phyloP scores from a whole-genome alignment of 2,888 invertebrate genomes.

The Linyphia triangularis region DNA sequence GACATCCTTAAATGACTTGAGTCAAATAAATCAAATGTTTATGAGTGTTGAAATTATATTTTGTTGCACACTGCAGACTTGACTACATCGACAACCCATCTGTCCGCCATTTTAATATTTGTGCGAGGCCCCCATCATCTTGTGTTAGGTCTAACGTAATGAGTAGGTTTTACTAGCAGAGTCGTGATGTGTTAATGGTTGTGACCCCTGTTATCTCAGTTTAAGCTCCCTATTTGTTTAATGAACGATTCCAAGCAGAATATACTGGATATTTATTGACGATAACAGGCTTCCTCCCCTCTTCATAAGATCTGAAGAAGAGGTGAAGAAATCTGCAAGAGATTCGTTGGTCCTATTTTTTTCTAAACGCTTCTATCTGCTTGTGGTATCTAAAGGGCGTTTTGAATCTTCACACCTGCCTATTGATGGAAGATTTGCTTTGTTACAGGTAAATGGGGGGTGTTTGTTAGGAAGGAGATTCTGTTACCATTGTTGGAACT shows the following conservation, averaged over 20 bases:
- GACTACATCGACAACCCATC: too few relatives aligned
- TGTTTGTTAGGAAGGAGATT: not conserved
- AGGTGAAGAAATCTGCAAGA: slow-evolving; percentile 5
- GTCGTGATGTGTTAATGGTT: slow-evolving; percentile 74
- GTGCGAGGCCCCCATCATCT: slow-evolving; percentile 32
- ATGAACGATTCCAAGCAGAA: slow-evolving; percentile 71
- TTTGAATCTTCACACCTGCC: slow-evolving; percentile 69
- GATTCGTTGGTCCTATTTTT: slow-evolving; percentile 26
- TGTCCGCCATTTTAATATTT: slow-evolving; percentile 13
- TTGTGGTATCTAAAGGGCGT: slow-evolving; percentile 68
- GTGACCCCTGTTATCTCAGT: slow-evolving; percentile 74
- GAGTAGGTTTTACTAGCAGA: slow-evolving; percentile 69
- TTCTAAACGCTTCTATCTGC: slow-evolving; percentile 57
- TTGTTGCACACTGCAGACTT: too few relatives aligned
- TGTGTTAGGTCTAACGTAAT: slow-evolving; percentile 67
- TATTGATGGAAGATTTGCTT: slow-evolving; percentile 40
- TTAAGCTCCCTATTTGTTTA: slow-evolving; percentile 74
- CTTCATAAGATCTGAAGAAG: slow-evolving; percentile 35
- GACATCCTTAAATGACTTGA: too few relatives aligned
- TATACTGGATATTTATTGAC: slow-evolving; percentile 75
- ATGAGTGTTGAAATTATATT: too few relatives aligned
- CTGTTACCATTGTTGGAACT: slow-evolving; percentile 24
- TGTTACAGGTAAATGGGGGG: slow-evolving; percentile 30
- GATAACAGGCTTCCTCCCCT: slow-evolving; percentile 66
- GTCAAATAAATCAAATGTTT: too few relatives aligned